Conservation (phyloP, 2,797 vertebrate species). For the Peromyscus attwateri region DNA sequence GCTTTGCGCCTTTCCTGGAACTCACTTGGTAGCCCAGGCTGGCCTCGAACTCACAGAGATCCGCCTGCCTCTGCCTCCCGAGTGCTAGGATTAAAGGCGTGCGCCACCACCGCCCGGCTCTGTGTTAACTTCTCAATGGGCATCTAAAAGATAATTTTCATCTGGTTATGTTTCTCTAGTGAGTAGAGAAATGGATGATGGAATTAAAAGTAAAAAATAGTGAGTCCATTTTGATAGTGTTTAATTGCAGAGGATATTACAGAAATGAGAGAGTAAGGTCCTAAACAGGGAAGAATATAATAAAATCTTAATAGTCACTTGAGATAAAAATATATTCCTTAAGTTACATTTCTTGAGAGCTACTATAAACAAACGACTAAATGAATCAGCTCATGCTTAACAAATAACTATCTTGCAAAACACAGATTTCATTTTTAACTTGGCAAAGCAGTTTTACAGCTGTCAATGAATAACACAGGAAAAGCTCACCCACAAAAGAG, state of each 20-base stretch:
- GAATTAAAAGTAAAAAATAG: not conserved
- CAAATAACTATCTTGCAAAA: conserved; percentile 77
- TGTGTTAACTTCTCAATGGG: not conserved
- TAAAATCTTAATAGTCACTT: conserved; percentile 64
- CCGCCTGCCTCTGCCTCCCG: too few relatives aligned
- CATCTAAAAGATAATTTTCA: not conserved
- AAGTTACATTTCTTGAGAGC: conserved; percentile 68
- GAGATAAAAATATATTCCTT: conserved; percentile 73
- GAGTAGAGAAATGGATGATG: not conserved
- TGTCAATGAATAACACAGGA: conserved; percentile 78
- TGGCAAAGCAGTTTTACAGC: conserved; percentile 79
- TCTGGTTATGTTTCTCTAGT: not conserved
- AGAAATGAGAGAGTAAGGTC: conserved; percentile 28
- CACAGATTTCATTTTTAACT: conserved; percentile 80
- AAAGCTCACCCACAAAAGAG: conserved; percentile 72
- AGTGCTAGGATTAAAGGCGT: too few relatives aligned
- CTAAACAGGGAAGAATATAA: conserved; percentile 52
- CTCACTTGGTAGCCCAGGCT: too few relatives aligned
- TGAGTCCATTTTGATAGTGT: conserved; percentile 11
- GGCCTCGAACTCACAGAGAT: too few relatives aligned
- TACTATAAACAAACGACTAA: conserved; percentile 74
- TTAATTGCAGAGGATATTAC: conserved; percentile 41
- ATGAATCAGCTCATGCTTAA: conserved; percentile 78
- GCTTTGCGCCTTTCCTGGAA: too few relatives aligned
- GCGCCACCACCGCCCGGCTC: too few relatives aligned